A percentile compares a stretch with the other conserved stretches of the same genome.
phyloP scores from a whole-genome alignment of 2,888 invertebrate species.

The Danaus chrysippus region DNA sequence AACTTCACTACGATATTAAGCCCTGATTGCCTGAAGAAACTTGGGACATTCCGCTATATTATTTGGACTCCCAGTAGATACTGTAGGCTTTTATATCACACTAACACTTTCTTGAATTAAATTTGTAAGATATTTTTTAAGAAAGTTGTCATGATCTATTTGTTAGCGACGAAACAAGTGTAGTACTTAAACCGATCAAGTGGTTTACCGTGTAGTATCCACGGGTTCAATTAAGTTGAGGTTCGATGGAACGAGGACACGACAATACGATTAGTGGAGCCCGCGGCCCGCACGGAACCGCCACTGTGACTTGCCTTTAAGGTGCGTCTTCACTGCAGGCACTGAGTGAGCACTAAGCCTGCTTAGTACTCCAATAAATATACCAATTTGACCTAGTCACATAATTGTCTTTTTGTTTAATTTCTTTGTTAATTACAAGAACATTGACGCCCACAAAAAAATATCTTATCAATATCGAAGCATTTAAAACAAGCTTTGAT shows the following conservation, averaged over 20 bases:
- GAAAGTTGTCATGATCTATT: slow-evolving; percentile 6
- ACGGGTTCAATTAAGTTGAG: slow-evolving; percentile 74
- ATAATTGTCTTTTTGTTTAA: too few relatives aligned
- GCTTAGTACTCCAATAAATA: too few relatives aligned
- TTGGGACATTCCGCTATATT: slow-evolving; percentile 78
- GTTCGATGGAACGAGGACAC: slow-evolving; percentile 64
- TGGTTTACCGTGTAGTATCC: slow-evolving; percentile 73
- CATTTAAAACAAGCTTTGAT: slow-evolving; percentile 2
- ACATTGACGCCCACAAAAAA: slow-evolving; percentile 9
- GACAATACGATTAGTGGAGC: slow-evolving; percentile 71
- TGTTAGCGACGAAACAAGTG: slow-evolving; percentile 1
- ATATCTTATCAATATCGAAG: slow-evolving; percentile 4
- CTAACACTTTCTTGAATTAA: slow-evolving; percentile 71
- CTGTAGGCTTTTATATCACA: slow-evolving; percentile 72
- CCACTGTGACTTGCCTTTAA: slow-evolving; percentile 39
- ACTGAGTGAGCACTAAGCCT: too few relatives aligned
- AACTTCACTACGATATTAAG: slow-evolving; percentile 79
- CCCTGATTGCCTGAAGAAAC: slow-evolving; percentile 79
- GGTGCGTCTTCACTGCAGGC: too few relatives aligned
- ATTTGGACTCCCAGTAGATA: slow-evolving; percentile 75
- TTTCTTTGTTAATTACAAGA: not conserved
- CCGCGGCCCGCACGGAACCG: slow-evolving; percentile 42
- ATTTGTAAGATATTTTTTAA: slow-evolving; percentile 35
- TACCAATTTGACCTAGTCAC: too few relatives aligned
- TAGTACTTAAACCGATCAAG: slow-evolving; percentile 44